Evolutionary conservation across 2,113 vertebrate genomes (phyloP), one percentile per base, ranked within the genome.

Genomic region (Zosterops pallidus): DNA sequence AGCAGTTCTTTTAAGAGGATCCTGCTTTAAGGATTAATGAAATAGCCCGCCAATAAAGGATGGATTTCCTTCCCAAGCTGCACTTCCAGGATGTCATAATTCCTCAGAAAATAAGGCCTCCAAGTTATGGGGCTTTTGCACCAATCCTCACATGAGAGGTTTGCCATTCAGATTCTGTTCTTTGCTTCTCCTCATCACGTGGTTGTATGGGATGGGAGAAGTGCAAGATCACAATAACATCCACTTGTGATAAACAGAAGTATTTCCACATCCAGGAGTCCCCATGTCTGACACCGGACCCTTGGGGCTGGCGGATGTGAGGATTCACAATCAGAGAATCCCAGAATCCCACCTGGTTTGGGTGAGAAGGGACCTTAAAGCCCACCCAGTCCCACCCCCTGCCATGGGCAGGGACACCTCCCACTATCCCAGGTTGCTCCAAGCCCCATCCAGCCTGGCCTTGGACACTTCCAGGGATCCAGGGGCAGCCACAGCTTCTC

Each of bases 361-460:
- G 33, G 17, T 1, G 6, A 14, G 18, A 9, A 60, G 17, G 6
- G 5, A 26, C 26, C 5, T 26, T 0, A 42, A 9, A 76, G 10
- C 14, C 6, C 37, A 31, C 4, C 37, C 37, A 17, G 9, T 50
- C 0, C 25, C 71, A 59, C 47, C 39, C 22, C 20, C 35, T 50
- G 31, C 35, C 44, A 16, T 21, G 35, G 14, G 2, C 52, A 76
- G 44, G 25, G 62, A 35, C 71, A 67, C 3, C 11, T 86, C 0
- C 35, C 83, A 25, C 21, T 4, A 0, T 0, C 29, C 50, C 60
- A 85, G 31, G 6, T 0, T 24, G 20, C 44, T 50, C 62, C 60
- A 41, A 75, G 14, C 42, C 9, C 42, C 0, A 0, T 53, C 14
- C 82, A 84, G 0, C 18, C 41, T 64, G 69, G 28, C 59, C 42